Base-by-base conservation (phyloP, 2,797 vertebrate species). In the Hypotaenidia okinawae region DNA sequence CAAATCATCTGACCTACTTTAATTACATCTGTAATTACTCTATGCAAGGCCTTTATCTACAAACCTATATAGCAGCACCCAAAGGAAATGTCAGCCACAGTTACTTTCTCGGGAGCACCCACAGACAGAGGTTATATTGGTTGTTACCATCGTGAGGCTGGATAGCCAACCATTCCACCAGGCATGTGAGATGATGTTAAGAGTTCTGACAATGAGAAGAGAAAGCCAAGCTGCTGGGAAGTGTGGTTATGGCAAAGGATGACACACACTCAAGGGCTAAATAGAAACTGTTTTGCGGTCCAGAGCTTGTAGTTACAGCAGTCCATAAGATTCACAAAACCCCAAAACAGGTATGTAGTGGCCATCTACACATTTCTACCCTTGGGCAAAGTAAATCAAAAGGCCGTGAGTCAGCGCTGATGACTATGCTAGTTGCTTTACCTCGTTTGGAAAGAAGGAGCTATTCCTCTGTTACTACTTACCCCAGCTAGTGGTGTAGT, bases 131-230 rank as follows among this genome's bases (percentile, higher is more conserved):
- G 4, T 37, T 78, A 5, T 39, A n/a, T 8, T 57, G 39, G 52
- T 54, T 41, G 10, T 24, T 80, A 32, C 12, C 28, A 16, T 8
- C 1, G 25, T 5, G 18, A 74, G 15, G 3, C 19, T 67, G 49
- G 30, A 35, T 13, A 70, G n/a, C 10, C 45, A 58, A 14, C 6
- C 11, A 24, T 51, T 68, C 18, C 54, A 41, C 16, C 2, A 2
- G 21, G 16, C 3, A 4, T 32, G 16, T 0, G 0, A 70, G 43
- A 45, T 13, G 23, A 6, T 0, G 0, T 30, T 81, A 49, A 49
- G 68, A 5, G 5, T 24, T 84, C 66, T 77, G n/a, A 43, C 14
- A n/a, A 9, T 0, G 3, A 64, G 41, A 61, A 61, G 8, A 43
- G 51, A 78, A 62, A 77, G 12, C 21, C 61, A 66, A 6, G 28